These are phyloP conservation scores for Nibea coibor DNA, from an alignment of 2,113 vertebrate genomes.

Conservation along the genomic window DNA sequence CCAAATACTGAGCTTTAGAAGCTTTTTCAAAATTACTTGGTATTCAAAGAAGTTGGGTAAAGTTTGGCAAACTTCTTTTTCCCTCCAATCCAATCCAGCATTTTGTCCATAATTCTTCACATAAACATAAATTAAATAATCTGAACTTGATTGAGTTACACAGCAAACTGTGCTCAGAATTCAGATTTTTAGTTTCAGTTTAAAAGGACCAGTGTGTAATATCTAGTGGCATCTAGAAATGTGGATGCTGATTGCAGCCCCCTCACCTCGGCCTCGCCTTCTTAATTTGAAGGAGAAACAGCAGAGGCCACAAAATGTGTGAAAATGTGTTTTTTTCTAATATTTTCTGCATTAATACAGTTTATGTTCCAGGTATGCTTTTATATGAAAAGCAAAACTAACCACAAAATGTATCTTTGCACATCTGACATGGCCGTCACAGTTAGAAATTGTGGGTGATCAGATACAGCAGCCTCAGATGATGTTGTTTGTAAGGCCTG, in stretches of 20 bases:
- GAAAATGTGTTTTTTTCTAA: background rate
- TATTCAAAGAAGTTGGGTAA: background rate
- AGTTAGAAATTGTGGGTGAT: conserved; percentile 18
- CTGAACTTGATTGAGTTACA: background rate
- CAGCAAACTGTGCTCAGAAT: background rate
- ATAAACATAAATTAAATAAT: background rate
- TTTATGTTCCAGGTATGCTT: background rate
- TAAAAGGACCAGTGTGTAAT: no score
- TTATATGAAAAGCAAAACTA: background rate
- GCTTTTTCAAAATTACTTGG: background rate
- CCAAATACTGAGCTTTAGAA: conserved; percentile 9
- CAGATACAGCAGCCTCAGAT: conserved; percentile 11
- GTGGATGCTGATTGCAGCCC: no score
- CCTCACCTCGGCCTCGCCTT: no score
- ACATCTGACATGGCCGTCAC: background rate
- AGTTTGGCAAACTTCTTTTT: background rate
- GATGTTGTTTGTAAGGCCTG: conserved; percentile 14
- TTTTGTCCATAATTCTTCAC: background rate
- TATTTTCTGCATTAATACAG: no score
- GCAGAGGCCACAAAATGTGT: no score
- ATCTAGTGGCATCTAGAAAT: no score
- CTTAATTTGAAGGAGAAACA: no score
- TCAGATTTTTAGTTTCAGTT: background rate
- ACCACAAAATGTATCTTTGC: conserved; percentile 6
- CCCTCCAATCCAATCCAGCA: background rate